Conservation (phyloP, 1,140 invertebrate genomes). For the Lordiphosa collinella region DNA sequence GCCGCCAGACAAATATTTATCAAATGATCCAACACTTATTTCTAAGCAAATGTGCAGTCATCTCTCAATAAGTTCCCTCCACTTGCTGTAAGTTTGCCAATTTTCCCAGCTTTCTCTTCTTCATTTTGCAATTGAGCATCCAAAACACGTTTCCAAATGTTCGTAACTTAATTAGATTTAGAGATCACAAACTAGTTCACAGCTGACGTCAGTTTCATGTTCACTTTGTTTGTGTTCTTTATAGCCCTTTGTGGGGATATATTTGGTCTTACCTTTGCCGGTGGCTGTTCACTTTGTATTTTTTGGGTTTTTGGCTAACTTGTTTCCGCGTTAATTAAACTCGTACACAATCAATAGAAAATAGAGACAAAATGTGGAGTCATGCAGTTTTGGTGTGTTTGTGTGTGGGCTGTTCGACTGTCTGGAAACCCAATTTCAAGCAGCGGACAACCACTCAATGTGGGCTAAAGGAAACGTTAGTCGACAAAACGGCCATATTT, state of each 20-base stretch:
- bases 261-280: slow-evolving; percentile 22
- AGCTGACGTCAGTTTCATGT: slow-evolving; percentile 32
- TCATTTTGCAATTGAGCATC: slow-evolving; percentile 11
- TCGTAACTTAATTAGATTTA: slow-evolving; percentile 68
- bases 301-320: slow-evolving; percentile 29
- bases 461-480: slow-evolving; percentile 68
- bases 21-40: slow-evolving; percentile 43
- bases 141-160: slow-evolving; percentile 54
- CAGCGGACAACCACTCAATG: slow-evolving; percentile 43
- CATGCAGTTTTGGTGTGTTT: slow-evolving; percentile 22
- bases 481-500: slow-evolving; percentile 40
- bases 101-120: slow-evolving; percentile 56
- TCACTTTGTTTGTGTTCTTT: slow-evolving; percentile 4
- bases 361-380: slow-evolving; percentile 21
- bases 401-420: slow-evolving; percentile 27
- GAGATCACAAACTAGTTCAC: slow-evolving; percentile 63
- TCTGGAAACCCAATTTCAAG: slow-evolving; percentile 64
- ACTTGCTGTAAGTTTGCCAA: slow-evolving; percentile 31
- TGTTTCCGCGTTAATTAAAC: slow-evolving; percentile 68
- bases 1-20: slow-evolving; percentile 56
- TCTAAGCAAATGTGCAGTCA: slow-evolving; percentile 7
- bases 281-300: slow-evolving; percentile 20
- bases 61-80: slow-evolving; percentile 21
- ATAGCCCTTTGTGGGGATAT: slow-evolving; percentile 32
- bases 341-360: slow-evolving; percentile 35